These are phyloP conservation scores for Oligia fasciuncula DNA, from an alignment of 2,888 invertebrate species.

Conservation along the genomic window DNA sequence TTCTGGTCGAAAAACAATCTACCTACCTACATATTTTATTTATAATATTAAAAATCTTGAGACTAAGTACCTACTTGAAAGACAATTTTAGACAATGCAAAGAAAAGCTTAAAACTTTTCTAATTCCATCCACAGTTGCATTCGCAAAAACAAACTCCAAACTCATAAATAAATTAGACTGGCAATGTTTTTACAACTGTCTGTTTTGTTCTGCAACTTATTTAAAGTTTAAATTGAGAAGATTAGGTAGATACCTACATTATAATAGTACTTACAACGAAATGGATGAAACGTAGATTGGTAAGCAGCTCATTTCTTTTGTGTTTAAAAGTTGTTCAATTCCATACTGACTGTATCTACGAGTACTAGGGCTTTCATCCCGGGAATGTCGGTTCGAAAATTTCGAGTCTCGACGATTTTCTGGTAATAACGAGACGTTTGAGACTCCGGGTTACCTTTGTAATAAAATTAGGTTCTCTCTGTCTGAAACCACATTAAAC, in stretches of 20 bases:
- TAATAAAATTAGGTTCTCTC: too few relatives aligned
- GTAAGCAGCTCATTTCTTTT: not conserved
- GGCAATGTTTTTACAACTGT: constrained; percentile 15
- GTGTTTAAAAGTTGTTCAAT: not conserved
- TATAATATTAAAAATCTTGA: not conserved
- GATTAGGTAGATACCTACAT: constrained; percentile 7
- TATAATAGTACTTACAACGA: not conserved
- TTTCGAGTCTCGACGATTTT: too few relatives aligned
- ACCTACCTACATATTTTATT: not conserved
- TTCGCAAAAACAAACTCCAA: constrained; percentile 13
- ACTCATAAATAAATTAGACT: constrained; percentile 43
- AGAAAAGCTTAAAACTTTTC: not conserved
- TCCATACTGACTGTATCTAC: too few relatives aligned
- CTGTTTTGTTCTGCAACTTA: constrained; percentile 2
- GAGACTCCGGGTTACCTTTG: too few relatives aligned
- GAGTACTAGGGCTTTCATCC: too few relatives aligned
- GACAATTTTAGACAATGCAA: too few relatives aligned
- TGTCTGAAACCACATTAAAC: too few relatives aligned
- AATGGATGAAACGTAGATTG: constrained; percentile 14
- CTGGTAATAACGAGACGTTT: too few relatives aligned
- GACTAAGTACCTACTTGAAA: too few relatives aligned
- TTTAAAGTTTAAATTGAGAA: constrained; percentile 48
- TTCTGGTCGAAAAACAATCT: not conserved
- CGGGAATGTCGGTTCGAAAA: too few relatives aligned
- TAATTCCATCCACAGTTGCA: not conserved